phyloP scores from a whole-genome alignment of 2,888 invertebrate genomes.

The Meloe dianella region DNA sequence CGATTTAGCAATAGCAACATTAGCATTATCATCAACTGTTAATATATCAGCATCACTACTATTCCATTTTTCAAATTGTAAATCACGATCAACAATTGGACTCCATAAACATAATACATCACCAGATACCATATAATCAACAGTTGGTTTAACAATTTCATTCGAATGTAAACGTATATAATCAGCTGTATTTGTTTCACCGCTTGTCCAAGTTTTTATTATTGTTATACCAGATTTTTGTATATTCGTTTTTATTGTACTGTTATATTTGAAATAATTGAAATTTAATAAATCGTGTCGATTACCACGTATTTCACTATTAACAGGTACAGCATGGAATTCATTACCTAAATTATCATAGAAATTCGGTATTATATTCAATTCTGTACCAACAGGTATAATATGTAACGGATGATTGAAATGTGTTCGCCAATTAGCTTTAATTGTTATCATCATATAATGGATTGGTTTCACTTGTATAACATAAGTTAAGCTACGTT shows the following conservation, averaged over 20 bases:
- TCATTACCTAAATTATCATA: constrained; percentile 64
- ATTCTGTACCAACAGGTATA: constrained; percentile 63
- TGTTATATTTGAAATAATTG: constrained; percentile 60
- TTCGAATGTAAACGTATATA: constrained; percentile 57
- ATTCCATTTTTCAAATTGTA: constrained; percentile 55
- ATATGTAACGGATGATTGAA: constrained; percentile 42
- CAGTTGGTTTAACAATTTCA: constrained; percentile 54
- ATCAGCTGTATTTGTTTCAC: constrained; percentile 52
- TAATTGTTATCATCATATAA: constrained; percentile 58
- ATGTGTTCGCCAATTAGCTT: constrained; percentile 52
- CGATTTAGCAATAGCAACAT: constrained; percentile 54
- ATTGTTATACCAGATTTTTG: constrained; percentile 62
- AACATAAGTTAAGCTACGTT: constrained; percentile 61
- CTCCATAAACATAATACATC: constrained; percentile 64
- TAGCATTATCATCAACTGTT: constrained; percentile 50
- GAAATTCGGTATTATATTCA: constrained; percentile 61
- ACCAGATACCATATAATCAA: constrained; percentile 60
- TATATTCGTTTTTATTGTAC: constrained; percentile 59
- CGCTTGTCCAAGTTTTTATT: constrained; percentile 61
- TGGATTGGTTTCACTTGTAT: constrained; percentile 63
- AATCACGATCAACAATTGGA: constrained; percentile 56
- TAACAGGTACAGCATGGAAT: constrained; percentile 62
- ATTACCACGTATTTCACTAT: constrained; percentile 61
- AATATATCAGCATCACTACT: constrained; percentile 54
- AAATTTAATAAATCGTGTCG: constrained; percentile 58